phyloP scores from a whole-genome alignment of 1,140 invertebrate species.

The Lepidotrigona ventralis region DNA sequence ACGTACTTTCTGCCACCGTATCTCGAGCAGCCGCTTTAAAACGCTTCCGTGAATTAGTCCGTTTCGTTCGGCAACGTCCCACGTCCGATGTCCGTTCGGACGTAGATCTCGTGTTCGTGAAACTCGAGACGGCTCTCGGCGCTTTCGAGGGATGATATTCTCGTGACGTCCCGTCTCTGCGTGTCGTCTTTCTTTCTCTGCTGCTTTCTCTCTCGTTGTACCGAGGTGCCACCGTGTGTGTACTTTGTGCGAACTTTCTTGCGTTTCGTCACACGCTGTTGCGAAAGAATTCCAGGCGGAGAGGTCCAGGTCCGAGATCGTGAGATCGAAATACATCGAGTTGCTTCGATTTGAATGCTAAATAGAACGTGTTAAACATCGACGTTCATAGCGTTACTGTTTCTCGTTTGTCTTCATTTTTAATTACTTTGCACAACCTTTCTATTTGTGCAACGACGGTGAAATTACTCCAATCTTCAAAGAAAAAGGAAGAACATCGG shows the following conservation, averaged over 20 bases:
- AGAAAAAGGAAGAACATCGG: not conserved
- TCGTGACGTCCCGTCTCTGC: not conserved
- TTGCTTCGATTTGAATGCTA: not conserved
- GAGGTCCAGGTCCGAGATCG: too few relatives aligned
- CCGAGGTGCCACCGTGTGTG: not conserved
- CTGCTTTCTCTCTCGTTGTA: too few relatives aligned
- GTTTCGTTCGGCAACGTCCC: conserved; percentile 18
- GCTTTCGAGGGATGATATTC: not conserved
- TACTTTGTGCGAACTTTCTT: too few relatives aligned
- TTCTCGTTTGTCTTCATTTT: too few relatives aligned
- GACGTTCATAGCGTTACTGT: too few relatives aligned
- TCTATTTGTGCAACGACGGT: not conserved
- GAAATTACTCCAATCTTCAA: not conserved
- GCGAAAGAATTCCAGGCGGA: too few relatives aligned
- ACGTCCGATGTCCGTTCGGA: not conserved
- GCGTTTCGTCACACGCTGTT: too few relatives aligned
- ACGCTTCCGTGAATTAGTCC: conserved; percentile 27
- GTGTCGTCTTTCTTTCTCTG: not conserved
- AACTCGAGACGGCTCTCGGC: not conserved
- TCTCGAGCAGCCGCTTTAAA: not conserved
- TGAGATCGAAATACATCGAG: not conserved
- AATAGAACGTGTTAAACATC: too few relatives aligned
- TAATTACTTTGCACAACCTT: too few relatives aligned
- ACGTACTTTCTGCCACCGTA: conserved; percentile 12
- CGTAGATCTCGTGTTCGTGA: not conserved